Evolutionary conservation across 2,797 vertebrate species (phyloP), one percentile per base, ranked within the genome.

Genomic region (Crax fasciolata): DNA sequence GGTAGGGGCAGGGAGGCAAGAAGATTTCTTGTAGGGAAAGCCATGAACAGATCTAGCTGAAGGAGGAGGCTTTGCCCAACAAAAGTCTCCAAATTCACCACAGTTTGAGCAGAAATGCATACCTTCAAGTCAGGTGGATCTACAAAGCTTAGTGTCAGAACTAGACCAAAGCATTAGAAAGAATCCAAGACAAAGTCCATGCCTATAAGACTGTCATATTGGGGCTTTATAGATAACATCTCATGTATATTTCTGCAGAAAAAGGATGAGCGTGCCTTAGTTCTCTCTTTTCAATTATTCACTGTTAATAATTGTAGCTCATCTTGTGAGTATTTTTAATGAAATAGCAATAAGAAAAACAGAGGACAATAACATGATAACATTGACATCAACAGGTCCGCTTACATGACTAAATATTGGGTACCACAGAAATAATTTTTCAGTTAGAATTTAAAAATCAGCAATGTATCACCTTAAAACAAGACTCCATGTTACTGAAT

Each of bases 401-500:
- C 30, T 63, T 89, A 27, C 15, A 63, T 32, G n/a, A 2, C 0
- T 54, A 72, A 84, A 10, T 57, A 81, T 30, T 46, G 48, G 28
- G 17, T 28, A 75, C 8, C 28, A 83, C 5, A 41, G 55, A 84
- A 92, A 66, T 16, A 65, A 62, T 32, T 62, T 83, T 80, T 84
- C 70, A 58, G 21, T 62, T 82, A 46, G 65, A 52, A 79, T 54
- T 91, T 77, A 93, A 95, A 73, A 32, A 18, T 62, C 27, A 11
- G 25, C 28, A 57, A 39, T 41, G 43, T 20, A 24, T 43, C 44
- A 68, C 59, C 75, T 93, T 85, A 92, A 95, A 92, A 75, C 20
- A 39, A 81, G 30, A 74, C 32, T 70, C n/a, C 70, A 0, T 9
- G 39, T 78, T 92, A 80, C 3, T 14, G 51, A 92, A 77, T 66